Evolutionary conservation across 2,797 vertebrate genomes (phyloP).

Genomic region (Geotrypetes seraphini): DNA sequence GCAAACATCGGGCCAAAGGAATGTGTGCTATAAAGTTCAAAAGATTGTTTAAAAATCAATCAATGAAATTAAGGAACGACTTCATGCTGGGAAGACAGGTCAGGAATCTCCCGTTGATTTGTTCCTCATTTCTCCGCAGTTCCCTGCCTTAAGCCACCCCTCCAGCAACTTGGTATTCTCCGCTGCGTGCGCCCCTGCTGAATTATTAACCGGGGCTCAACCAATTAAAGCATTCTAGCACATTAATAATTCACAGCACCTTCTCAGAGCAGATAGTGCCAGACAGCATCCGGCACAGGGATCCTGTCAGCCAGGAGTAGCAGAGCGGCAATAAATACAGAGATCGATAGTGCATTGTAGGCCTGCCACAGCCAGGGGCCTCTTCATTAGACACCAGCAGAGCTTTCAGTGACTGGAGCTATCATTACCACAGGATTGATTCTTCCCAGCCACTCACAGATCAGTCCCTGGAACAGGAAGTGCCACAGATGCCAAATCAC

Average conservation of each 20-base stretch:
- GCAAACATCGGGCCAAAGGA: too few relatives aligned
- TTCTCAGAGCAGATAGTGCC: neutral
- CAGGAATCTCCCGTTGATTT: too few relatives aligned
- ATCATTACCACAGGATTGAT: slow-evolving; percentile 32
- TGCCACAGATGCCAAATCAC: too few relatives aligned
- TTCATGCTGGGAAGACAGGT: too few relatives aligned
- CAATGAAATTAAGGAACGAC: too few relatives aligned
- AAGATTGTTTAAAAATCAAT: too few relatives aligned
- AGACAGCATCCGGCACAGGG: slow-evolving; percentile 13
- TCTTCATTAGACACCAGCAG: slow-evolving; percentile 32
- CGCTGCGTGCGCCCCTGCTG: slow-evolving; percentile 12
- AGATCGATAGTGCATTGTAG: slow-evolving; percentile 36
- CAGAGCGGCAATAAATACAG: slow-evolving; percentile 29
- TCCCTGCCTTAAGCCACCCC: neutral
- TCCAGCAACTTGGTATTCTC: too few relatives aligned
- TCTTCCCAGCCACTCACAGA: slow-evolving; percentile 18
- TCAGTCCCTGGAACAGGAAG: too few relatives aligned
- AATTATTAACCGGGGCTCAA: slow-evolving; percentile 37
- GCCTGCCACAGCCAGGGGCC: slow-evolving; percentile 17
- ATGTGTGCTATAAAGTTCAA: too few relatives aligned
- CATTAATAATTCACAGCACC: slow-evolving; percentile 32
- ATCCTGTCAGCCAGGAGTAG: slow-evolving; percentile 13
- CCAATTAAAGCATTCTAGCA: slow-evolving; percentile 27
- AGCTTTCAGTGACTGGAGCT: slow-evolving; percentile 29
- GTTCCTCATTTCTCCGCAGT: neutral